Conservation (phyloP, 2,113 vertebrate genomes). For the Saccopteryx leptura region DNA sequence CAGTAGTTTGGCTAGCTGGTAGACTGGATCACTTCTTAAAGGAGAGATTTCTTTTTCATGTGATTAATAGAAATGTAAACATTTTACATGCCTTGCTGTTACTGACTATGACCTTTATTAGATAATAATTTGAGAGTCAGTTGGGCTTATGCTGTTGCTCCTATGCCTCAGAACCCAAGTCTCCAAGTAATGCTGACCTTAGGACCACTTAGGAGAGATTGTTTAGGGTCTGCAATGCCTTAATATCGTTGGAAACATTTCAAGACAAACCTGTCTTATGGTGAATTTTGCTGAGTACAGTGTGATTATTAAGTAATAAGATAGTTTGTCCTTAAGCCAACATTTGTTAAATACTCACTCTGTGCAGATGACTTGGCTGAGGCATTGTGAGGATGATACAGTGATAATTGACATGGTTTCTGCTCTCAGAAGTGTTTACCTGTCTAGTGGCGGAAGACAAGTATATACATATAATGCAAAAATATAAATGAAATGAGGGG, state of each 20-base stretch:
- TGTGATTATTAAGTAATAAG: slow-evolving; percentile 57
- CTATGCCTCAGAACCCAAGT: neutral
- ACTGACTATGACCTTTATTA: neutral
- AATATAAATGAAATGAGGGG: neutral
- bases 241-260: neutral
- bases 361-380: neutral
- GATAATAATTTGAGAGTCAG: neutral
- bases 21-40: slow-evolving; percentile 26
- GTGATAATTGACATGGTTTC: neutral
- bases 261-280: neutral
- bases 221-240: neutral
- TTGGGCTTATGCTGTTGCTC: neutral
- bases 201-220: neutral
- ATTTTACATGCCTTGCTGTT: neutral
- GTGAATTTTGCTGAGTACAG: slow-evolving; percentile 36
- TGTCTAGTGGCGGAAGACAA: neutral
- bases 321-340: slow-evolving; percentile 32
- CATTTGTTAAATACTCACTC: slow-evolving; percentile 13
- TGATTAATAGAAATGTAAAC: slow-evolving; percentile 59
- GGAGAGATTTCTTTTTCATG: slow-evolving; percentile 8
- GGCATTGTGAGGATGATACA: neutral
- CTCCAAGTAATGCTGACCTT: neutral
- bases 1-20: neutral
- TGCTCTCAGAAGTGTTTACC: neutral
- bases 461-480: neutral